Evolutionary conservation across 1,140 invertebrate species (phyloP).

Genomic region (Pogonus chalceus): DNA sequence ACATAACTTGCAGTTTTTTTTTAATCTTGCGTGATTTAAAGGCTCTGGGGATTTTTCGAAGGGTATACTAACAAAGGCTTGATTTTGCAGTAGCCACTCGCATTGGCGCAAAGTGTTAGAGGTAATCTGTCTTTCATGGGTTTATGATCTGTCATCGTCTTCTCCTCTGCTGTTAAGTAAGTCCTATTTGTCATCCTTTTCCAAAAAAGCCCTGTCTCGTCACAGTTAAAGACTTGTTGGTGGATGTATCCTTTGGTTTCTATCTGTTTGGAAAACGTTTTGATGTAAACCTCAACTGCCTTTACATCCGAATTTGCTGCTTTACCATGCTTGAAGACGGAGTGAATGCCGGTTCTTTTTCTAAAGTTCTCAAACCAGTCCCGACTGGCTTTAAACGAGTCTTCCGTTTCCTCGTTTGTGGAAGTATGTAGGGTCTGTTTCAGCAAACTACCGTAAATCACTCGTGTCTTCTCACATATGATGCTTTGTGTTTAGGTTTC

Average conservation of each 20-base stretch:
- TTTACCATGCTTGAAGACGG: conserved; percentile 13
- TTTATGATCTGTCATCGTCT: no score
- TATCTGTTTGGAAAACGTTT: conserved; percentile 29
- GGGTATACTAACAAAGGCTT: conserved; percentile 37
- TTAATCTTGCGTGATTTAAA: conserved; percentile 28
- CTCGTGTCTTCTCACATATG: no score
- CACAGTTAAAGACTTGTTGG: conserved; percentile 35
- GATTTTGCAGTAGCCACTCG: conserved; percentile 33
- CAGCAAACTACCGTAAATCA: no score
- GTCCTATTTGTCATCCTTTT: conserved; percentile 26
- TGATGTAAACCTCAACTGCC: conserved; percentile 11
- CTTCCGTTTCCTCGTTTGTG: conserved; percentile 8
- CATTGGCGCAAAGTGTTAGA: conserved; percentile 34
- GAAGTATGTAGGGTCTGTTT: no score
- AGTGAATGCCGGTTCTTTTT: conserved; percentile 10
- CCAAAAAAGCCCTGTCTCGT: conserved; percentile 34
- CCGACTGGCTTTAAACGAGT: conserved; percentile 20
- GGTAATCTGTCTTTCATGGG: conserved; percentile 37
- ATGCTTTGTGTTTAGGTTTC: no score
- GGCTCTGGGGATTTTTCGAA: conserved; percentile 31
- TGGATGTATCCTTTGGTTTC: conserved; percentile 28
- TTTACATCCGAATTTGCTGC: conserved; percentile 14
- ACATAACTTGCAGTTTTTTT: conserved; percentile 33
- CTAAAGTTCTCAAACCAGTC: conserved; percentile 23
- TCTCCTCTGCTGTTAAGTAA: conserved; percentile 28